A percentile compares a stretch with the other conserved stretches of the same genome.
Evolutionary conservation across 2,113 vertebrate genomes (phyloP).

Genomic region (Lota lota): DNA sequence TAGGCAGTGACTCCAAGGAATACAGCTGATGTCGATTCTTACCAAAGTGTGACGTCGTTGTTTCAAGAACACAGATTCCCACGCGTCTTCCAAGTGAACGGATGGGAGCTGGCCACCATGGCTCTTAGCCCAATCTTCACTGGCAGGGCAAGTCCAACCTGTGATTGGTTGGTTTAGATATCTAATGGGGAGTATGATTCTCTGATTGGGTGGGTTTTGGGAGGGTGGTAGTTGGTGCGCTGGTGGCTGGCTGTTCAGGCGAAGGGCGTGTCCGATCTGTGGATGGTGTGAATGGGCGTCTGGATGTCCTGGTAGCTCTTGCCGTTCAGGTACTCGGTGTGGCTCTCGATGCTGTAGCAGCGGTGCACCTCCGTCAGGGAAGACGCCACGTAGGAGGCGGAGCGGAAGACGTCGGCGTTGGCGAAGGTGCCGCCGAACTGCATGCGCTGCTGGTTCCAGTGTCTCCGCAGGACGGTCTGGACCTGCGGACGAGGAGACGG

Average conservation of each 20-base stretch:
- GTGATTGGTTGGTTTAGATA: too few relatives aligned
- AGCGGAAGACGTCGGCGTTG: slow-evolving; percentile 84
- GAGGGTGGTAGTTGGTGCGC: neutral
- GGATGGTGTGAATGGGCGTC: slow-evolving; percentile 57
- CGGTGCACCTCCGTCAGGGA: slow-evolving; percentile 87
- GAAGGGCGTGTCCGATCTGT: slow-evolving; percentile 82
- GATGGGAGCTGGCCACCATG: too few relatives aligned
- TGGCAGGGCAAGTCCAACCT: too few relatives aligned
- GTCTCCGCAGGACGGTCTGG: slow-evolving; percentile 85
- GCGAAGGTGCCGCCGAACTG: slow-evolving; percentile 89
- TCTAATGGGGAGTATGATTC: too few relatives aligned
- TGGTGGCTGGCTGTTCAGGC: slow-evolving; percentile 63
- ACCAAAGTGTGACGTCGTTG: too few relatives aligned
- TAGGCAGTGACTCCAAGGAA: too few relatives aligned
- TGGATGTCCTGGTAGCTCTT: slow-evolving; percentile 84
- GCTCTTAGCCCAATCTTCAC: too few relatives aligned
- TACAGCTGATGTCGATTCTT: too few relatives aligned
- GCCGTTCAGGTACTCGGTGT: slow-evolving; percentile 86
- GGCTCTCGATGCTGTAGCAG: slow-evolving; percentile 87
- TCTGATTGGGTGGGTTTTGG: too few relatives aligned
- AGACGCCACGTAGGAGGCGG: slow-evolving; percentile 86
- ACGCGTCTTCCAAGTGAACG: too few relatives aligned
- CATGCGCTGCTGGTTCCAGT: slow-evolving; percentile 94
- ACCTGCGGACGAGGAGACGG: slow-evolving; percentile 70
- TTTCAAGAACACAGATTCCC: too few relatives aligned